Conservation (phyloP, 2,113 vertebrate species). For the Istiophorus platypterus region DNA sequence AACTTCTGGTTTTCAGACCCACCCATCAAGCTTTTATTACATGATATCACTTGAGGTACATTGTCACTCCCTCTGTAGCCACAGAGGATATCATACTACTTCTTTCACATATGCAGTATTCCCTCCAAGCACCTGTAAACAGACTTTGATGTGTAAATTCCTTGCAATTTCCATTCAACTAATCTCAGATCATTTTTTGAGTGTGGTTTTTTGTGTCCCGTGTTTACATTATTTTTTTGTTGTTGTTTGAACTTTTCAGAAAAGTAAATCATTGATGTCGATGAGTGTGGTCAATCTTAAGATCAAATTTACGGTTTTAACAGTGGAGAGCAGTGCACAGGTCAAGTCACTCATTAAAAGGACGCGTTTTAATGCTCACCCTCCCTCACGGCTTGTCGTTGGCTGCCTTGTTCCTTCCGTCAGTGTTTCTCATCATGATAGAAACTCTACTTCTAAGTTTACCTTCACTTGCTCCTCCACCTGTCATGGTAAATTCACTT, state of each 20-base stretch:
- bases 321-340: neutral
- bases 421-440: neutral
- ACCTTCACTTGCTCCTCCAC: neutral
- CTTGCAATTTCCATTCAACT: neutral
- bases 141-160: neutral
- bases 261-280: neutral
- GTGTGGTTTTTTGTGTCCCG: neutral
- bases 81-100: neutral
- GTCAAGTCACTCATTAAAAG: neutral
- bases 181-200: too few species aligned
- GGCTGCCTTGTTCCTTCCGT: neutral
- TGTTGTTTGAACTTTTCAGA: neutral
- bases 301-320: neutral
- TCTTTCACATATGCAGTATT: neutral
- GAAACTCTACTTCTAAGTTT: neutral
- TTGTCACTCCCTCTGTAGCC: neutral
- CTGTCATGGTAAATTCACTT: neutral
- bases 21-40: neutral
- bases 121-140: neutral
- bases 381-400: neutral
- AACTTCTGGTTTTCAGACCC: neutral
- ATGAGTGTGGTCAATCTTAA: neutral
- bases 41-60: neutral
- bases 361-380: neutral
- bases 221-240: too few species aligned